A percentile compares a stretch with the other conserved stretches of the same genome.
phyloP scores from a whole-genome alignment of 2,797 vertebrate genomes.

The Ciconia nigra region DNA sequence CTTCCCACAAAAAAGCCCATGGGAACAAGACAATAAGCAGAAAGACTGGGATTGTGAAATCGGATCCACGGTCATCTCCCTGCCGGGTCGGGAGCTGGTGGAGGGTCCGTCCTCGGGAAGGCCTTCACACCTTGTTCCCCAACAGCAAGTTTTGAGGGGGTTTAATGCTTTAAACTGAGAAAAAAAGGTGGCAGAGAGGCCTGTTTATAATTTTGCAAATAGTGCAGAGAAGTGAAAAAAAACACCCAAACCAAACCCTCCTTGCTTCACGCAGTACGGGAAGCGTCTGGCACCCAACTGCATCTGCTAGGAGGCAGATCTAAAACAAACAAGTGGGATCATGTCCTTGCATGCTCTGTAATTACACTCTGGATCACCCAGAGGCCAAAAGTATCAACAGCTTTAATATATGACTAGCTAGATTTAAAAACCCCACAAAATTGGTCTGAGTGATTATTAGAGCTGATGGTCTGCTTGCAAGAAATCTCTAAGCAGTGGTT shows the following conservation, averaged over 20 bases:
- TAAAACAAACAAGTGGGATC: background rate
- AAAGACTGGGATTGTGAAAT: background rate
- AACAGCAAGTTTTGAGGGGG: background rate
- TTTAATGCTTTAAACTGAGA: background rate
- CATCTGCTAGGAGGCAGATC: background rate
- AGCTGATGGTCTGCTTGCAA: background rate
- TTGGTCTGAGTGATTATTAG: background rate
- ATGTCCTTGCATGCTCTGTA: background rate
- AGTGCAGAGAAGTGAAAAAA: background rate
- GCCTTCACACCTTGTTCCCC: background rate
- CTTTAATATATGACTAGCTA: background rate
- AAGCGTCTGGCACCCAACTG: background rate
- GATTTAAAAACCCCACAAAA: background rate
- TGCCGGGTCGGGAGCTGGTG: accelerated
- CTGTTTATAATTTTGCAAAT: background rate
- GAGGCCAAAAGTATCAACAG: background rate
- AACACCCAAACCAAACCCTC: background rate
- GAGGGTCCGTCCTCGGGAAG: background rate
- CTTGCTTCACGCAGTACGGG: background rate
- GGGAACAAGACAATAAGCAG: background rate
- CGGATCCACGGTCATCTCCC: accelerated
- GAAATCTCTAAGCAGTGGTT: background rate
- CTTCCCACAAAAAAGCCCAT: constrained; percentile 14
- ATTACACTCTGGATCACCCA: background rate
- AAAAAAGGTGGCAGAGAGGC: background rate